Evolutionary conservation across 2,888 invertebrate genomes (phyloP).

Genomic region (Mimumesa dahlbomi): DNA sequence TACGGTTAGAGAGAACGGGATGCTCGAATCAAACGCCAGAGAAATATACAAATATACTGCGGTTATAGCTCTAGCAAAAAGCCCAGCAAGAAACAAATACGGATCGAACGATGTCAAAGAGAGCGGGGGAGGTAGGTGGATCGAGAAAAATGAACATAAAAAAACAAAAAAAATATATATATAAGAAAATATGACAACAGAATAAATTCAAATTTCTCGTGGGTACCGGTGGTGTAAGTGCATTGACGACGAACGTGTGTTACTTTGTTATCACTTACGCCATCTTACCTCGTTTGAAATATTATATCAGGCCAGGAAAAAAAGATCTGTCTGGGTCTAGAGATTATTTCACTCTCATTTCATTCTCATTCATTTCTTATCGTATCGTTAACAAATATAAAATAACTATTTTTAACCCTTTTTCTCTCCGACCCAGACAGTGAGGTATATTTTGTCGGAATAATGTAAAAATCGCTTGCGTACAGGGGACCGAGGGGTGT

Average conservation of each 20-base stretch:
- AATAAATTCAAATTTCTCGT: conserved; percentile 11
- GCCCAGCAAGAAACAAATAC: conserved; percentile 61
- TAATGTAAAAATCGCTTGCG: conserved; percentile 18
- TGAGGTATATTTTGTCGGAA: conserved; percentile 48
- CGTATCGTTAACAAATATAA: neutral
- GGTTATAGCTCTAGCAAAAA: conserved; percentile 63
- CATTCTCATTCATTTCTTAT: no score
- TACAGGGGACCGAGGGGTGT: no score
- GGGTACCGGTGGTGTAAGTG: conserved; percentile 47
- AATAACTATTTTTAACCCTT: neutral
- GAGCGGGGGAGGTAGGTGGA: no score
- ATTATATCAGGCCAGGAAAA: conserved; percentile 16
- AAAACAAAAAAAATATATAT: no score
- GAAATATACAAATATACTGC: conserved; percentile 35
- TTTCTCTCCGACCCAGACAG: conserved; percentile 33
- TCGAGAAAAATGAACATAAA: no score
- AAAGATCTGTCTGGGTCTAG: conserved; percentile 36
- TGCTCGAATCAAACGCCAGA: no score
- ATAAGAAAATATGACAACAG: no score
- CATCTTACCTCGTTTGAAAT: conserved; percentile 62
- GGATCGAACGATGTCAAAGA: conserved; percentile 47
- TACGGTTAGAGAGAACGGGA: conserved; percentile 32
- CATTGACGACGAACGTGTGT: conserved; percentile 6
- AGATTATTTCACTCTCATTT: no score
- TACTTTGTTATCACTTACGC: conserved; percentile 52